phyloP scores from a whole-genome alignment of 2,888 invertebrate genomes.

The Pyrrhia umbra region DNA sequence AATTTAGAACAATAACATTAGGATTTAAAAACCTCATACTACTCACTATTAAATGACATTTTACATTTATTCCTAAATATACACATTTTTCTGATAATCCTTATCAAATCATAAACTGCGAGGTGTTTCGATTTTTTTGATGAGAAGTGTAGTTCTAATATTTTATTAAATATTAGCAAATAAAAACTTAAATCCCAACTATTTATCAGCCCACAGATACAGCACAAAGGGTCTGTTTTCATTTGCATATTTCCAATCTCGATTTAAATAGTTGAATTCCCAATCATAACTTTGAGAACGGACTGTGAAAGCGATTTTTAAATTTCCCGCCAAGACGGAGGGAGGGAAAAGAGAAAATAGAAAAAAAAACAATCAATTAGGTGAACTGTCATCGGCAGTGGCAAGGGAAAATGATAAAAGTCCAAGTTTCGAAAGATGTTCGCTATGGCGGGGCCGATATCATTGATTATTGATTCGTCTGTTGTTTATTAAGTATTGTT shows the following conservation, averaged over 20 bases:
- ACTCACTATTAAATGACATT: too few species aligned
- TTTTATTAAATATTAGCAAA: neutral
- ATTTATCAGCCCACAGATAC: slow-evolving; percentile 41
- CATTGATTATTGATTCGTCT: slow-evolving; percentile 60
- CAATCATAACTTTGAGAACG: slow-evolving; percentile 77
- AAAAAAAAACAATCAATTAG: slow-evolving; percentile 87
- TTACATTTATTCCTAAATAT: too few species aligned
- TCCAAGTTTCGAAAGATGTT: slow-evolving; percentile 67
- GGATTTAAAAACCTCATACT: too few species aligned
- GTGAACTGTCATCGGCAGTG: slow-evolving; percentile 84
- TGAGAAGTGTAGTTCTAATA: too few species aligned
- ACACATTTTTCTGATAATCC: too few species aligned
- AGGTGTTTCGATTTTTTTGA: too few species aligned
- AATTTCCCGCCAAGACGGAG: slow-evolving; percentile 71
- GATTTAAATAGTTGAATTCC: slow-evolving; percentile 76
- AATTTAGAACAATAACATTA: too few species aligned
- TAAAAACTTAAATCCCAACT: slow-evolving; percentile 35
- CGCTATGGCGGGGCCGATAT: slow-evolving; percentile 58
- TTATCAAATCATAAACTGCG: too few species aligned
- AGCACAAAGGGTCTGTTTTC: slow-evolving; percentile 55
- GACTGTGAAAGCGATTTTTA: slow-evolving; percentile 69
- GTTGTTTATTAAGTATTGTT: slow-evolving; percentile 34
- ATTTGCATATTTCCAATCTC: slow-evolving; percentile 76
- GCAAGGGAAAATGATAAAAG: slow-evolving; percentile 72
- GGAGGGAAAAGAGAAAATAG: slow-evolving; percentile 58